Percentiles rank a stretch among this genome's conserved stretches.
Conservation (phyloP, 2,797 vertebrate genomes). For the Phoebastria nigripes region DNA sequence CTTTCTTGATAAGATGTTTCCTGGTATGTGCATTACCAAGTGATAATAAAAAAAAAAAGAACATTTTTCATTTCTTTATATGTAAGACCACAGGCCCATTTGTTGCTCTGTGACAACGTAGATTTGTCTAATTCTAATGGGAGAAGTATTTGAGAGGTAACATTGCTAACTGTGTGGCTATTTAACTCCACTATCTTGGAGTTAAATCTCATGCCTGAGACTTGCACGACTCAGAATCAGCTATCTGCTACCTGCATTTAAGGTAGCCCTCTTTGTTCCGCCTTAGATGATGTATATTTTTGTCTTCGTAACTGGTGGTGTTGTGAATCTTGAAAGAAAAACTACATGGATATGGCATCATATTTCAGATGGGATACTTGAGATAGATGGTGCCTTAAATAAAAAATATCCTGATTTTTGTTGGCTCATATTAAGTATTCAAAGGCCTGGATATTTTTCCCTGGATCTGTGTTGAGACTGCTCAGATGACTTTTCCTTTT, state of each 20-base stretch:
- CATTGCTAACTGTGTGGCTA: neutral
- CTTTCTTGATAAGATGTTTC: neutral
- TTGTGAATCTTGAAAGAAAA: neutral
- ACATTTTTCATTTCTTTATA: neutral
- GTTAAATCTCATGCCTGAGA: neutral
- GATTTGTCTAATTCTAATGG: neutral
- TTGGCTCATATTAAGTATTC: neutral
- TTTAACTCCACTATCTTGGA: neutral
- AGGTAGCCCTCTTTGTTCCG: neutral
- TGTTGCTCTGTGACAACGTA: neutral
- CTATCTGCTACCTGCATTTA: neutral
- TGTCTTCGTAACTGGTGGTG: neutral
- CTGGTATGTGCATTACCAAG: neutral
- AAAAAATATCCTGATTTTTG: neutral
- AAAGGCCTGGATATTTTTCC: neutral
- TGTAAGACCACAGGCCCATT: neutral
- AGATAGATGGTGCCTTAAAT: neutral
- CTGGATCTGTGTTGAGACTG: neutral
- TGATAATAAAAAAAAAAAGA: neutral
- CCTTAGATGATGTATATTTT: neutral
- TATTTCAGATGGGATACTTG: neutral
- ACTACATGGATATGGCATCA: fast-evolving
- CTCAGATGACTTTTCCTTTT: neutral
- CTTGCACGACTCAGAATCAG: neutral
- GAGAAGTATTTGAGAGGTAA: neutral